Evolutionary conservation across 2,797 vertebrate species (phyloP), one percentile per base, ranked within the genome.

Genomic region (Mormyrops attenuatus): DNA sequence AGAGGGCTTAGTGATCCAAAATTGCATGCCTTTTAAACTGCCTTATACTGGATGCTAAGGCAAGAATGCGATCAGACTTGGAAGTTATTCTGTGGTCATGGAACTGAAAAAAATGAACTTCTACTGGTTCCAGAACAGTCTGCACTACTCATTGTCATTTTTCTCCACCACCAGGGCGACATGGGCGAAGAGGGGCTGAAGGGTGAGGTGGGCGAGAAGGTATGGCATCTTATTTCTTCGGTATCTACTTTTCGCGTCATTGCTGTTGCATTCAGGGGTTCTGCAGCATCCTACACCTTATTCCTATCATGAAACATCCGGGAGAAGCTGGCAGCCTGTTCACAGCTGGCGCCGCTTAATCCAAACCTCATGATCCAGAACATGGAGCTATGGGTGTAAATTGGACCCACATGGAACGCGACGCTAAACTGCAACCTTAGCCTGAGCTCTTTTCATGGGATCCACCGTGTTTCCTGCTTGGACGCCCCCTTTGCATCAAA

Each of bases 121-220:
- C 73, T 73, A 6, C 66, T 73, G 66, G 66, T 73, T 17, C 30
- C 41, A 63, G 57, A 63, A n/a, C 50, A 88, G 57, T 69, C 47
- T 30, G 13, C 26, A 80, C 15, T n/a, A 55, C 22, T 88, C 47
- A 34, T 52, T 9, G 15, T 17, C 15, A 44, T 77, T 53, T 20
- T 80, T 89, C 52, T 93, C 90, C 91, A 89, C 53, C 92, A 88
- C 26, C 91, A 99, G 98, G 98, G 98, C 63, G 97, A 99, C 90
- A 92, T 96, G 95, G 98, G 98, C 9, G 97, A 98, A 92, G 96
- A 95, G 9, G 98, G 98, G 26, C 95, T 89, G 3, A 99, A 98
- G 94, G 98, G 98, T 91, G 97, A 98, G 38, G 30, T 93, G 0
- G 98, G 98, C 77, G 97, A 97, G 94, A 99, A 99, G 98, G 98